phyloP scores from a whole-genome alignment of 1,140 invertebrate genomes.

The Drosophila kepulauana region DNA sequence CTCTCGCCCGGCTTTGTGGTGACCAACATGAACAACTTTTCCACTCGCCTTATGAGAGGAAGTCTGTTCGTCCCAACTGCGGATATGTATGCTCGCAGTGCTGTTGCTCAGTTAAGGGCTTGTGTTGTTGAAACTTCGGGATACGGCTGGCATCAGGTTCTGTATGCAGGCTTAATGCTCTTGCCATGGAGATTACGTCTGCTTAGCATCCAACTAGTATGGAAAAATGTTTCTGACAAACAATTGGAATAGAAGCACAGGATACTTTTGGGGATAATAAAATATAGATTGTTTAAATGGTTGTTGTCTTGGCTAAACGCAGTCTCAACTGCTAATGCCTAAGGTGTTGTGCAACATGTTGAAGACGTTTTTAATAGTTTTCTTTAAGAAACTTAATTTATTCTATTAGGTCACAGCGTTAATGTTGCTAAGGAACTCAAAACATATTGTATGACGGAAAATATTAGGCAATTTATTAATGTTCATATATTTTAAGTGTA shows the following conservation, averaged over 20 bases:
- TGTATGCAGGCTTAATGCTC: conserved; percentile 27
- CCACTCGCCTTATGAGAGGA: conserved; percentile 89
- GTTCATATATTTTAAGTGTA: too few relatives aligned
- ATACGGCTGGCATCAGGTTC: conserved; percentile 93
- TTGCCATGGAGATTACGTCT: conserved; percentile 53
- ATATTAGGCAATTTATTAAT: too few relatives aligned
- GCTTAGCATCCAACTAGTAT: conserved; percentile 21
- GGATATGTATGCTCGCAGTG: conserved; percentile 90
- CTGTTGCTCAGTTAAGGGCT: conserved; percentile 91
- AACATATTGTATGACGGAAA: too few relatives aligned
- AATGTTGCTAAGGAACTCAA: too few relatives aligned
- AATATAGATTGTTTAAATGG: not conserved
- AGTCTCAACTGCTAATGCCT: too few relatives aligned
- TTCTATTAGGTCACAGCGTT: too few relatives aligned
- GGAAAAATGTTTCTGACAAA: conserved; percentile 8
- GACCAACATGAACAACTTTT: conserved; percentile 95
- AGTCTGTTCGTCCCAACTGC: conserved; percentile 92
- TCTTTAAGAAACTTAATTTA: too few relatives aligned
- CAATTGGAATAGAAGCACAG: conserved; percentile 18
- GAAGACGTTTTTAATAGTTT: too few relatives aligned
- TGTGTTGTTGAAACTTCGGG: conserved; percentile 92
- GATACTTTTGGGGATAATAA: conserved; percentile 2
- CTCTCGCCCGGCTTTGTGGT: conserved; percentile 94
- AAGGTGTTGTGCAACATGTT: too few relatives aligned
- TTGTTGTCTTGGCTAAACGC: conserved; percentile 11